Evolutionary conservation across 30 jellyfish, hydroid and myxozoan species (phyloP).

Genomic region (Chironex yamaguchii): DNA sequence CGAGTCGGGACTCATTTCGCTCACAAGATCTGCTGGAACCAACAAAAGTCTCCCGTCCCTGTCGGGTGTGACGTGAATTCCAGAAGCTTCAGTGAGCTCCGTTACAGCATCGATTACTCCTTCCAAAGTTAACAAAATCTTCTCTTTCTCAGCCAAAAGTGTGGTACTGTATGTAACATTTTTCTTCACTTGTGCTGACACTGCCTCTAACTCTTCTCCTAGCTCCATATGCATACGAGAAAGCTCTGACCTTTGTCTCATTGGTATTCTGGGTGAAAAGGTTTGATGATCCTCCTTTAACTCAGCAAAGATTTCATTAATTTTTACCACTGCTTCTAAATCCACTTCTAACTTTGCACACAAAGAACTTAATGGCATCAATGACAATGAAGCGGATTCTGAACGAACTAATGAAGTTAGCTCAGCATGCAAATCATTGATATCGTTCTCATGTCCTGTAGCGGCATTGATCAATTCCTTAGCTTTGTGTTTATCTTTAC

Average conservation of each 20-base stretch:
- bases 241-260: neutral
- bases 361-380: neutral
- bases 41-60: neutral
- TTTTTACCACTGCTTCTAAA: neutral
- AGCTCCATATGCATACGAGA: neutral
- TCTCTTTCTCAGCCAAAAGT: neutral
- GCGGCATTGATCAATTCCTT: neutral
- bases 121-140: neutral
- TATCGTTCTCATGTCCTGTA: neutral
- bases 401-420: neutral
- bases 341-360: neutral
- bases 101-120: neutral
- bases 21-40: neutral
- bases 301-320: neutral
- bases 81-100: neutral
- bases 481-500: too few relatives aligned
- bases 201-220: neutral
- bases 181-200: neutral
- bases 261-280: neutral
- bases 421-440: neutral
- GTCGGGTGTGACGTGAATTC: neutral
- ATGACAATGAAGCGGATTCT: neutral
- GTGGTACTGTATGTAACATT: neutral
- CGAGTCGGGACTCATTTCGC: neutral
- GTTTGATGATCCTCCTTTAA: neutral